These are phyloP conservation scores for Triops longicaudatus DNA, from an alignment of 1,140 invertebrate genomes.

Conservation along the genomic window DNA sequence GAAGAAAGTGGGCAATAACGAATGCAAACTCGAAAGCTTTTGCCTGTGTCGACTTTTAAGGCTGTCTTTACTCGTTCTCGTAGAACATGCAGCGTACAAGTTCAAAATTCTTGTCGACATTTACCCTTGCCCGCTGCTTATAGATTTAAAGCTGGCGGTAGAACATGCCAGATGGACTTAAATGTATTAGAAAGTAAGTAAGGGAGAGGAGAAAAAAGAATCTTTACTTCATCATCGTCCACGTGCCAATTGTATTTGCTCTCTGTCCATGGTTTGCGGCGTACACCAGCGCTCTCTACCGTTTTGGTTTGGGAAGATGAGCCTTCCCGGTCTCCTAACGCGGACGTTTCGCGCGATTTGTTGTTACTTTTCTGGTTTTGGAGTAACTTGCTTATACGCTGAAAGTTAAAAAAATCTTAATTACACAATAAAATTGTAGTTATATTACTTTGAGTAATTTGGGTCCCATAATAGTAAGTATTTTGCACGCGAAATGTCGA, in stretches of 20 bases:
- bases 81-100: too few relatives aligned
- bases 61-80: too few relatives aligned
- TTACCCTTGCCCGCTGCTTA: background rate
- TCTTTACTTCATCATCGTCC: conserved; percentile 23
- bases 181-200: background rate
- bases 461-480: background rate
- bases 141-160: background rate
- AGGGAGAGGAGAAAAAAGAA: background rate
- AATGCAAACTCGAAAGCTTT: too few relatives aligned
- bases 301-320: background rate
- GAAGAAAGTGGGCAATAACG: too few relatives aligned
- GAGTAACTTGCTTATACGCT: conserved; percentile 27
- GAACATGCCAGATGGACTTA: too few relatives aligned
- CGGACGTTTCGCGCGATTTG: conserved; percentile 16
- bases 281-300: background rate
- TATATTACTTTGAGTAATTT: conserved; percentile 22
- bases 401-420: conserved; percentile 12
- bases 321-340: background rate
- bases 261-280: conserved; percentile 3
- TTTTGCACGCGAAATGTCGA: background rate
- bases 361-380: conserved; percentile 15
- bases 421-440: too few relatives aligned
- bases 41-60: too few relatives aligned
- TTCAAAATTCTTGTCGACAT: too few relatives aligned
- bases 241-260: conserved; percentile 26